phyloP scores from a whole-genome alignment of 2,113 vertebrate genomes.

The Anarhynchus alexandrinus region DNA sequence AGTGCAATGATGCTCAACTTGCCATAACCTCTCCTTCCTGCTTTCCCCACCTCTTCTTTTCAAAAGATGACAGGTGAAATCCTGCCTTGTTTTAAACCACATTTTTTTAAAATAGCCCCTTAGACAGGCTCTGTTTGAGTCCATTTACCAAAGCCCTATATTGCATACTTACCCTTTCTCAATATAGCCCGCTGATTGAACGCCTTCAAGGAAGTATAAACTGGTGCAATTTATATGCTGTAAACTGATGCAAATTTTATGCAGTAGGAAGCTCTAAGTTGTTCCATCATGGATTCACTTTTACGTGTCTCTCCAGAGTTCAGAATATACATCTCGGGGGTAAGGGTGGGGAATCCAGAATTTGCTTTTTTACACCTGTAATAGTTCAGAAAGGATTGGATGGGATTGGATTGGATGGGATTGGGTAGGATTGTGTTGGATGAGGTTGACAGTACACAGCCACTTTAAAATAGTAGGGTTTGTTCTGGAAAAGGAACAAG shows the following conservation, averaged over 20 bases:
- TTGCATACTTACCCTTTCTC: neutral
- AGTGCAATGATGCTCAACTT: neutral
- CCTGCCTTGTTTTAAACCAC: neutral
- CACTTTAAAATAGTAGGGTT: neutral
- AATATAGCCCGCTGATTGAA: neutral
- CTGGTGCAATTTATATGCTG: neutral
- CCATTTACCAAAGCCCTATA: neutral
- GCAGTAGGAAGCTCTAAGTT: neutral
- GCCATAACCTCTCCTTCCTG: neutral
- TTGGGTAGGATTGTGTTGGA: neutral
- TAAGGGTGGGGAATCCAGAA: neutral
- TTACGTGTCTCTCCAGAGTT: neutral
- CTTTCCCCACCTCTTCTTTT: neutral
- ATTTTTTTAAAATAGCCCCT: neutral
- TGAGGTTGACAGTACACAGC: neutral
- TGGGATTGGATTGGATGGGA: no score
- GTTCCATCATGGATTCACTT: neutral
- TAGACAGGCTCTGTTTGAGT: neutral
- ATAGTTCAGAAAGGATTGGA: neutral
- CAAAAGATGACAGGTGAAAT: neutral
- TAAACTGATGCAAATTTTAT: neutral
- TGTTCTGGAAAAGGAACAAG: neutral
- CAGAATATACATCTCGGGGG: neutral
- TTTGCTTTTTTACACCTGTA: neutral
- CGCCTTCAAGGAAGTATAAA: neutral